A percentile compares a stretch with the other conserved stretches of the same genome.
Evolutionary conservation across 2,113 vertebrate species (phyloP).

Genomic region (Gyps fulvus): DNA sequence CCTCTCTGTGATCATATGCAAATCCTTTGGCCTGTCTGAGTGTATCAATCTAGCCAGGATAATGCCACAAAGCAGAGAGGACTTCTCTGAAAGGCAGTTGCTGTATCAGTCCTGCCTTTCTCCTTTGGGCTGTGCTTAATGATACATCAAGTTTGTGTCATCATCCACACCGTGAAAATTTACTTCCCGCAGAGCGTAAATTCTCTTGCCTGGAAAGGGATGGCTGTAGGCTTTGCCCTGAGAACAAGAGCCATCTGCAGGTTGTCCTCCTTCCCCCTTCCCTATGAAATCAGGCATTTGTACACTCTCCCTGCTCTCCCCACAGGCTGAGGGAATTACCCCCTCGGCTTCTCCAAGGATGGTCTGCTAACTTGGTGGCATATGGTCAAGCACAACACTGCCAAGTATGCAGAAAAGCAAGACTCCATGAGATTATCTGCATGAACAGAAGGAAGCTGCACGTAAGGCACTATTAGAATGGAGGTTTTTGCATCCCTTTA

Average conservation of each 20-base stretch:
- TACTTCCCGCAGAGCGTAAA: fast-evolving
- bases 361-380: neutral
- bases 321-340: neutral
- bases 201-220: neutral
- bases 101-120: neutral
- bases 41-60: neutral
- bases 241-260: neutral
- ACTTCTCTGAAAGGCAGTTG: neutral
- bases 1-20: neutral
- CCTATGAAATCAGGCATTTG: neutral
- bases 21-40: neutral
- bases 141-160: neutral
- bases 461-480: neutral
- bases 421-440: neutral
- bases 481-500: neutral
- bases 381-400: neutral
- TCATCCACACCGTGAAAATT: neutral
- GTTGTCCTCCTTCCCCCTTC: neutral
- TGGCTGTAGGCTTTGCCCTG: neutral
- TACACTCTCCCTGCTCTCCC: neutral
- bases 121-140: neutral
- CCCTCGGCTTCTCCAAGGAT: neutral
- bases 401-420: neutral
- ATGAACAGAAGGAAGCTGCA: neutral
- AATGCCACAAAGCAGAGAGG: neutral